phyloP scores from a whole-genome alignment of 2,888 invertebrate genomes.

The Drosophila neotestacea region DNA sequence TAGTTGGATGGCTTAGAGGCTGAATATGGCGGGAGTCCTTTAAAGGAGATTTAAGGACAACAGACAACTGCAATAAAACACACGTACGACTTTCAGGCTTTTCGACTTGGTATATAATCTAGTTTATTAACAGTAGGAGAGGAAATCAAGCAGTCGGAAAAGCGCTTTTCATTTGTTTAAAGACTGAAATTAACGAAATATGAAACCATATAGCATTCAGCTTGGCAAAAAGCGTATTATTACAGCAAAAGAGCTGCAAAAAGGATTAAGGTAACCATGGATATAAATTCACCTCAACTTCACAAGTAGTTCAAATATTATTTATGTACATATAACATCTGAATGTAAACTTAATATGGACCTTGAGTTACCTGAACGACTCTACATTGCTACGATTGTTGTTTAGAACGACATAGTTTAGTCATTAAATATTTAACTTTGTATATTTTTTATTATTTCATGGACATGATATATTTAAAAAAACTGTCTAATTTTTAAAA shows the following conservation, averaged over 20 bases:
- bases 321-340: background rate
- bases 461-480: background rate
- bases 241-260: constrained; percentile 4
- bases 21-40: constrained; percentile 30
- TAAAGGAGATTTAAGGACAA: constrained; percentile 42
- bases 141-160: constrained; percentile 25
- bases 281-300: background rate
- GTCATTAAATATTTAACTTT: background rate
- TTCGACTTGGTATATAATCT: constrained; percentile 46
- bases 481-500: background rate
- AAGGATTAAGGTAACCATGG: background rate
- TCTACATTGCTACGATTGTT: too few relatives aligned
- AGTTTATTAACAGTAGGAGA: constrained; percentile 48
- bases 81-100: constrained; percentile 27
- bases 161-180: constrained; percentile 33
- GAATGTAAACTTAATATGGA: too few relatives aligned
- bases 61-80: constrained; percentile 7
- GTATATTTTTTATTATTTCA: background rate
- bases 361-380: too few relatives aligned
- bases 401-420: background rate
- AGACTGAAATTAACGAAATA: constrained; percentile 12
- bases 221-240: constrained; percentile 7
- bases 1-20: constrained; percentile 46
- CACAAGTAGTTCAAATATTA: background rate
- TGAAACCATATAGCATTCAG: constrained; percentile 24